These are phyloP conservation scores for Ctena decussata DNA, from an alignment of 2,888 invertebrate species.

Conservation along the genomic window DNA sequence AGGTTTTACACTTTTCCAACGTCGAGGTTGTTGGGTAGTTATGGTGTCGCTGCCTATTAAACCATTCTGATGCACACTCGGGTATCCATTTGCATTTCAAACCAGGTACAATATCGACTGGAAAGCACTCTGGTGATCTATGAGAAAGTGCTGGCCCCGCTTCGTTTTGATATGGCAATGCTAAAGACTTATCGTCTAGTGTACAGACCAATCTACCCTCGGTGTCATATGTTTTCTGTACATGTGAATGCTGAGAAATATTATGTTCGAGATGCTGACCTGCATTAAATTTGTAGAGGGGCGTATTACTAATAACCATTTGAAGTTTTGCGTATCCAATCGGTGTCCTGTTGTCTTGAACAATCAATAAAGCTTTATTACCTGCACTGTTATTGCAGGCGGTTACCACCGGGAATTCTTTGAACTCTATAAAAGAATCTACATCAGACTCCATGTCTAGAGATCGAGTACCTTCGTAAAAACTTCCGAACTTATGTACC, in stretches of 20 bases:
- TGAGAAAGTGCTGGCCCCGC: background rate
- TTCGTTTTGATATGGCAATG: background rate
- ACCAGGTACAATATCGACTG: slow-evolving; percentile 18
- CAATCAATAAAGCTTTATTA: background rate
- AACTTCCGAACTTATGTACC: background rate
- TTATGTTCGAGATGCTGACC: too few relatives aligned
- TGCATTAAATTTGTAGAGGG: too few relatives aligned
- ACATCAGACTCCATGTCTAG: background rate
- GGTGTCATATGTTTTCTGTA: background rate
- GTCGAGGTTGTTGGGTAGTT: slow-evolving; percentile 13
- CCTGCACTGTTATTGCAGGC: background rate
- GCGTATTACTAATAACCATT: background rate
- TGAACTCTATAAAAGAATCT: background rate
- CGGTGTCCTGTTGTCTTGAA: background rate
- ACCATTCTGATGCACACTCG: slow-evolving; percentile 15
- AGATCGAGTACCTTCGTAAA: background rate
- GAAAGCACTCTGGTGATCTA: background rate
- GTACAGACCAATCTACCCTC: background rate
- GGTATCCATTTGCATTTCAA: slow-evolving; percentile 20
- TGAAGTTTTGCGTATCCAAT: background rate
- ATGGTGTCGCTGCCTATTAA: background rate
- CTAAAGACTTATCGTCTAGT: background rate
- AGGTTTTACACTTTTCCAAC: slow-evolving; percentile 1
- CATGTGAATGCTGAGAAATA: too few relatives aligned
- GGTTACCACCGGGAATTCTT: background rate